Conservation (phyloP, 2,888 invertebrate species). For the Pinctada fucata region DNA sequence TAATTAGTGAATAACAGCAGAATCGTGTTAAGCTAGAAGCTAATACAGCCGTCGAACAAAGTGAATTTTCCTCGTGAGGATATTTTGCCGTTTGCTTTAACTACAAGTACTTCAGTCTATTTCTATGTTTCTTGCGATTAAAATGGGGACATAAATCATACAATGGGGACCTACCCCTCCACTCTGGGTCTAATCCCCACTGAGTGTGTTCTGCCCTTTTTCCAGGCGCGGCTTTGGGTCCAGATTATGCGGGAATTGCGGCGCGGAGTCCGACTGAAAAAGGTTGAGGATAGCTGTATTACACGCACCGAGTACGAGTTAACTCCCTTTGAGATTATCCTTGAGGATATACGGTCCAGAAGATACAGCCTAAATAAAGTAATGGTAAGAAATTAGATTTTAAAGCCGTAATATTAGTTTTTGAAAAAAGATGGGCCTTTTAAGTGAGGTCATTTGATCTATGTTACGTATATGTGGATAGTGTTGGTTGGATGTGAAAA, state of each 20-base stretch:
- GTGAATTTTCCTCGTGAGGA: no score
- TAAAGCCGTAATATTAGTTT: background rate
- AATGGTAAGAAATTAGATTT: constrained; percentile 67
- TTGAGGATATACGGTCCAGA: constrained; percentile 95
- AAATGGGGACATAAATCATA: no score
- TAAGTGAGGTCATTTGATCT: no score
- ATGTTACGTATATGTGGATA: no score
- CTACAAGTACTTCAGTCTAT: no score
- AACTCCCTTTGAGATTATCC: constrained; percentile 96
- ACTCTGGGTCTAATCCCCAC: no score
- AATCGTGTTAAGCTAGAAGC: no score
- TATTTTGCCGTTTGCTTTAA: no score
- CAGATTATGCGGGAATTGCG: constrained; percentile 91
- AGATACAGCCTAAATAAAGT: constrained; percentile 91
- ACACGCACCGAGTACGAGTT: constrained; percentile 90
- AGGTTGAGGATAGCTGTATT: constrained; percentile 81
- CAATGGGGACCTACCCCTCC: background rate
- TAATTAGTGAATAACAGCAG: no score
- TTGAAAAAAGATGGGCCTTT: background rate
- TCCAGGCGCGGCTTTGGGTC: constrained; percentile 87
- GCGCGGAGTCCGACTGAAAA: constrained; percentile 94
- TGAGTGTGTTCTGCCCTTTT: constrained; percentile 9
- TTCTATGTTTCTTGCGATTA: no score
- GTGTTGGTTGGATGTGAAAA: no score
- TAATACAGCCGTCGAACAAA: no score